Conservation (phyloP, 2,113 vertebrate species). For the Hippocampus barbouri region DNA sequence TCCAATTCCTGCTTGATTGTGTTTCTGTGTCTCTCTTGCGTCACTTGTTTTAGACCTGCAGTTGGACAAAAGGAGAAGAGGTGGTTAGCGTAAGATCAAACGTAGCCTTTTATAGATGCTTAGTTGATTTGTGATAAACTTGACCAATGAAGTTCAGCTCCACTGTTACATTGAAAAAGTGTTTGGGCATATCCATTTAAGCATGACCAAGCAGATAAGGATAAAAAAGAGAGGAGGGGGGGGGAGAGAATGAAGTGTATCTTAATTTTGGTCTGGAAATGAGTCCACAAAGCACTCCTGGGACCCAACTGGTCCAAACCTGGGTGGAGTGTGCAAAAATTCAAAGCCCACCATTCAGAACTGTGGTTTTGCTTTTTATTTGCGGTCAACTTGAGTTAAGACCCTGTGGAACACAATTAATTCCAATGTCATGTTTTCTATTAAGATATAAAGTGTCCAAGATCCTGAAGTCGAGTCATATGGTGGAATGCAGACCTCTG, state of each 20-base stretch:
- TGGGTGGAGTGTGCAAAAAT: not conserved
- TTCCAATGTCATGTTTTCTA: not conserved
- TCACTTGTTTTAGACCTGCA: constrained; percentile 70
- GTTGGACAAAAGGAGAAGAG: not conserved
- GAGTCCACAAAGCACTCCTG: not conserved
- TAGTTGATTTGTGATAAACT: not conserved
- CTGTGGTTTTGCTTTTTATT: not conserved
- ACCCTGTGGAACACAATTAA: not conserved
- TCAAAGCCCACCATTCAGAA: not conserved
- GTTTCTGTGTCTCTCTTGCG: constrained; percentile 36
- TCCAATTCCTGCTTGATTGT: constrained; percentile 70
- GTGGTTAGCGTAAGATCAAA: not conserved
- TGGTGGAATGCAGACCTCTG: too few relatives aligned
- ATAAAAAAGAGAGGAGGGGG: not conserved
- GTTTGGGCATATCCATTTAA: not conserved
- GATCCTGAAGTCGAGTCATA: not conserved
- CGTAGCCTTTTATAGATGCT: not conserved
- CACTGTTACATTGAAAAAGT: not conserved
- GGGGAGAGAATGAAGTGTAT: not conserved
- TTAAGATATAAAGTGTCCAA: not conserved
- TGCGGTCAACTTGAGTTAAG: not conserved
- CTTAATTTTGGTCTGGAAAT: not conserved
- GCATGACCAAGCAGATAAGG: not conserved
- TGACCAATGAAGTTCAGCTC: not conserved
- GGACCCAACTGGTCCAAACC: not conserved